Conservation (phyloP, 2,888 invertebrate genomes). For the Caradrina clavipalpis region DNA sequence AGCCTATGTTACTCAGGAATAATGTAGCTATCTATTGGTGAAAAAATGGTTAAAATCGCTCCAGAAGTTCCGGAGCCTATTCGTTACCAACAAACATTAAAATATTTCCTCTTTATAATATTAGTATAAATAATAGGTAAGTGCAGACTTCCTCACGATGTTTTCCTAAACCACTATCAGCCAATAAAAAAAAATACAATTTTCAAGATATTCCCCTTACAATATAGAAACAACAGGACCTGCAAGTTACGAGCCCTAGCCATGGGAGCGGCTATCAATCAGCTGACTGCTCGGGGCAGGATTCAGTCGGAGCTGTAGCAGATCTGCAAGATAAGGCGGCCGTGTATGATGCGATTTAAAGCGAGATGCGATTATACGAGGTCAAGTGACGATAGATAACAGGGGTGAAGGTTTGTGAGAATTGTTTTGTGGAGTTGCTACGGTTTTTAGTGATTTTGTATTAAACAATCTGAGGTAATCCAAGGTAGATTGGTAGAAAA, state of each 20-base stretch:
- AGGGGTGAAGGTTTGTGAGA: slow-evolving; percentile 20
- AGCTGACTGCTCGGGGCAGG: slow-evolving; percentile 71
- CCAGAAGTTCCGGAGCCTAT: too few species aligned
- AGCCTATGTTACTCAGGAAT: too few species aligned
- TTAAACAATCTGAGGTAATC: too few species aligned
- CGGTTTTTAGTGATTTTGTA: too few species aligned
- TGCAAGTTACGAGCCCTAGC: slow-evolving; percentile 60
- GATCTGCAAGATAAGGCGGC: slow-evolving; percentile 70
- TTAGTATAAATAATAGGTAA: too few species aligned
- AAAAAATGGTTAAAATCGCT: too few species aligned
- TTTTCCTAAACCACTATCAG: too few species aligned
- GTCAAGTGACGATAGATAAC: slow-evolving; percentile 61
- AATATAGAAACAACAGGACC: slow-evolving; percentile 11
- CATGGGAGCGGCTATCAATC: slow-evolving; percentile 71
- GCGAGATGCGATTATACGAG: slow-evolving; percentile 66
- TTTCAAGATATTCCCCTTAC: neutral
- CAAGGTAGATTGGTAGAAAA: too few species aligned
- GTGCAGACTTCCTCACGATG: too few species aligned
- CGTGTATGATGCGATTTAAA: slow-evolving; percentile 76
- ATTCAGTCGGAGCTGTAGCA: slow-evolving; percentile 70
- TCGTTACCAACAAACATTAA: too few species aligned
- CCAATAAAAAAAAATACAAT: neutral
- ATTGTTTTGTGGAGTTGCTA: slow-evolving; percentile 8
- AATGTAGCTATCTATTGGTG: too few species aligned
- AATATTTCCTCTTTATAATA: too few species aligned